Evolutionary conservation across 2,113 vertebrate species (phyloP).

Genomic region (Gobius niger): DNA sequence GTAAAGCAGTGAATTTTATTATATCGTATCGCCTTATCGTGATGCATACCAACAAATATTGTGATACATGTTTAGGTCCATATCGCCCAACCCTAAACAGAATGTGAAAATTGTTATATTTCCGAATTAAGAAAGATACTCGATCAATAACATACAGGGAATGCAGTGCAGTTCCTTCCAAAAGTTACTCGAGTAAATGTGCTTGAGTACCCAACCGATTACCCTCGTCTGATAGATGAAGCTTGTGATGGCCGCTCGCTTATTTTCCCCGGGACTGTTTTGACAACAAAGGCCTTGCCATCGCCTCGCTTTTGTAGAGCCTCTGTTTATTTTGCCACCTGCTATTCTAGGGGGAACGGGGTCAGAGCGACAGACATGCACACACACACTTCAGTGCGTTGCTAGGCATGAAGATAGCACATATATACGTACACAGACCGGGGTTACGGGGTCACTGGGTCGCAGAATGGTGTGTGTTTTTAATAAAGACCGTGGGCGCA

Average conservation of each 20-base stretch:
- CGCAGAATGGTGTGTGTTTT: constrained; percentile 37
- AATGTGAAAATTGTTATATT: no score
- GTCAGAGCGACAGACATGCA: constrained; percentile 39
- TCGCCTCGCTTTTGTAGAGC: constrained; percentile 72
- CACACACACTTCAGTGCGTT: constrained; percentile 4
- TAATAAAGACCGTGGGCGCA: constrained; percentile 26
- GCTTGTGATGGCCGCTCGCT: constrained; percentile 63
- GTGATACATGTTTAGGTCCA: no score
- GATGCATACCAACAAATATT: no score
- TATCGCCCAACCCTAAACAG: no score
- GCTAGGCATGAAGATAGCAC: constrained; percentile 16
- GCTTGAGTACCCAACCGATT: no score
- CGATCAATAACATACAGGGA: no score
- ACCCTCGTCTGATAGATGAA: constrained; percentile 13
- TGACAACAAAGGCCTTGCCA: constrained; percentile 73
- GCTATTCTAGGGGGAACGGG: constrained; percentile 73
- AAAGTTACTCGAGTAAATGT: no score
- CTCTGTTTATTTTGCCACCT: constrained; percentile 82
- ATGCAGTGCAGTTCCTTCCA: no score
- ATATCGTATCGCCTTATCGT: no score
- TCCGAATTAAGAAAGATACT: no score
- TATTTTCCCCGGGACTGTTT: constrained; percentile 72
- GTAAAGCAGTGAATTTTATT: no score
- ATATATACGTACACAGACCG: constrained; percentile 15
- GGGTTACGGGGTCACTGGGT: constrained; percentile 53